Conservation (phyloP, 2,888 invertebrate genomes). For the Malachius bipustulatus region DNA sequence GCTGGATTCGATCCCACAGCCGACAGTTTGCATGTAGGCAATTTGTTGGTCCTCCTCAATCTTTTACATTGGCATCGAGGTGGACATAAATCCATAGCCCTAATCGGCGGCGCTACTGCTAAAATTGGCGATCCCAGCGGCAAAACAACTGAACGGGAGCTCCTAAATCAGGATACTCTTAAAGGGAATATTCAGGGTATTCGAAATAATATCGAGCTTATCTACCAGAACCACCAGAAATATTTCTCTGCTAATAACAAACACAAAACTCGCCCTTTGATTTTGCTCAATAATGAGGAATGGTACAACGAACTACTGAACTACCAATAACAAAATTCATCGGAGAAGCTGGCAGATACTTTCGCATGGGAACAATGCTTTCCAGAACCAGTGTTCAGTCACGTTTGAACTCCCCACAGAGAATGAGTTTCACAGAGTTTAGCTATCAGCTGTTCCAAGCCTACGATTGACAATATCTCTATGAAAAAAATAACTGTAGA, state of each 20-base stretch:
- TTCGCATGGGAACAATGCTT: conserved; percentile 84
- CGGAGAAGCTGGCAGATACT: conserved; percentile 65
- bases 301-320: conserved; percentile 83
- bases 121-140: conserved; percentile 95
- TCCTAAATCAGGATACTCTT: conserved; percentile 48
- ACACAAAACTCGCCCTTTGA: conserved; percentile 29
- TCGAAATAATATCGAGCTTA: conserved; percentile 52
- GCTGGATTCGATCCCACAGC: conserved; percentile 99
- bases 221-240: conserved; percentile 75
- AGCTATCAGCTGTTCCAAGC: conserved; percentile 93
- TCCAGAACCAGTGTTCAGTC: conserved; percentile 65
- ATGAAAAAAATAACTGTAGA: conserved; percentile 59
- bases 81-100: conserved; percentile 78
- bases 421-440: conserved; percentile 94
- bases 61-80: conserved; percentile 84
- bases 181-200: conserved; percentile 59
- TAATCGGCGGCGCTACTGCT: conserved; percentile 93
- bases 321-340: conserved; percentile 71
- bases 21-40: conserved; percentile 89
- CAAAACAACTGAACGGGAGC: conserved; percentile 59
- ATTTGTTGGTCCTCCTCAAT: conserved; percentile 81
- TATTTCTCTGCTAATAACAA: too few relatives aligned
- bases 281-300: conserved; percentile 75
- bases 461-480: conserved; percentile 85
- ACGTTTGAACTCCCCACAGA: conserved; percentile 59